Base-by-base conservation (phyloP, 1,140 invertebrate genomes). In the Venustaconcha ellipsiformis region DNA sequence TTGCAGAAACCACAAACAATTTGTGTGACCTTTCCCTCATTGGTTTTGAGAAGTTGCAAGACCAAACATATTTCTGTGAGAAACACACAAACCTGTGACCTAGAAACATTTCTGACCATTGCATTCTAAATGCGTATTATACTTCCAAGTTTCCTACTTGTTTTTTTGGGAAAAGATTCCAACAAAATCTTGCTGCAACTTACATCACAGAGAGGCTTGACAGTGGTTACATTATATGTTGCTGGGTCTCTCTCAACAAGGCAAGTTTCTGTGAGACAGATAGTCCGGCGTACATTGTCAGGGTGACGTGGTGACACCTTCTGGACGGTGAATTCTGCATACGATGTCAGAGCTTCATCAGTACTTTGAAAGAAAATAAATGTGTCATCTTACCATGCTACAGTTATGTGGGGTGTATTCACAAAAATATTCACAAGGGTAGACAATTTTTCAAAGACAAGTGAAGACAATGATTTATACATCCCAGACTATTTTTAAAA, bases 191-290 rank as follows among this genome's bases (percentile, higher is more conserved):
- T 70, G 14, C 6, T 30, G 20, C 71, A 68, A 86, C 88, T 85
- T 84, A 99, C 94, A 87, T 96, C 95, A 72, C 93, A 93, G 14
- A 99, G 90, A 1, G 97, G 97, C 83, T 96, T 94, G 57, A 97
- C 91, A 26, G 97, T 97, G 80, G 93, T 94, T 77, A 97, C 94
- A 83, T 94, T 95, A 89, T 99, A 99, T 1, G 97, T 98, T 85
- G 96, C 95, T 30, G 96, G 96, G 92, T 99, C 98, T 83, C 98
- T 92, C 92, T 99, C 98, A 56, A 99, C 89, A 26, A 99, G 91
- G 91, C 97, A 99, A 0, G 94, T 95, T 89, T 99, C 98, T 0
- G 96, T 97, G 0, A 99, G 91, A 88, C 97, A 99, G n/a, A 99
- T 92, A 3, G 95, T 95, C 76, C 97, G 92, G 79, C 95, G 92